phyloP scores from a whole-genome alignment of 2,888 invertebrate species.

The Diadegma fenestrale region DNA sequence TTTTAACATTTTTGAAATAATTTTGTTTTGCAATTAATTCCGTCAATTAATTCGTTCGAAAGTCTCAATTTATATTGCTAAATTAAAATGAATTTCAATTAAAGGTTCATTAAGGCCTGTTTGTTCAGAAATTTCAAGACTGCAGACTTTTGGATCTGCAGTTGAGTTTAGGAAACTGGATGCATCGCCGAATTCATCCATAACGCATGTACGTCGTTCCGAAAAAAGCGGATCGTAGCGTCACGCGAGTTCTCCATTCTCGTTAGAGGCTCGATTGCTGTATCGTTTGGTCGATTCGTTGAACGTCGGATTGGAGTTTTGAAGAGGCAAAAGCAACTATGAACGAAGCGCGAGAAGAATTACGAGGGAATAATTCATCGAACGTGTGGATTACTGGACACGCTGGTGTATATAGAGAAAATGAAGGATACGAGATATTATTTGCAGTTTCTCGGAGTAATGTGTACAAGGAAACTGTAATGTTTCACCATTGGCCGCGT shows the following conservation, averaged over 20 bases:
- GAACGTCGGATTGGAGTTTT: constrained; percentile 6
- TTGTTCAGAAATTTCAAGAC: no score
- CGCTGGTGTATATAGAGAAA: neutral
- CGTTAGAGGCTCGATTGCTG: constrained; percentile 9
- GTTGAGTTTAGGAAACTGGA: no score
- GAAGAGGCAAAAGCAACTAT: constrained; percentile 2
- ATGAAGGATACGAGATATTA: constrained; percentile 38
- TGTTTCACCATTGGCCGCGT: constrained; percentile 58
- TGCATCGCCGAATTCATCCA: neutral
- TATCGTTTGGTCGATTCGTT: constrained; percentile 21
- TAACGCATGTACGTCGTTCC: no score
- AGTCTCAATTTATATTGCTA: no score
- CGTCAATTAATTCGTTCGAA: no score
- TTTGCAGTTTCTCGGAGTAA: constrained; percentile 41
- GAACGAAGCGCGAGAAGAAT: constrained; percentile 7
- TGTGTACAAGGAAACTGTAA: constrained; percentile 44
- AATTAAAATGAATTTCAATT: no score
- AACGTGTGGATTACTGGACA: constrained; percentile 27
- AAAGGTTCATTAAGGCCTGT: no score
- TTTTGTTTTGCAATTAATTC: neutral
- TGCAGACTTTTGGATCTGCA: no score
- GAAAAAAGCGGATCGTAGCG: neutral
- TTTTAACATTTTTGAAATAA: no score
- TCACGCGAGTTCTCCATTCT: neutral
- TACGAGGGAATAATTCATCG: constrained; percentile 30